Conservation (phyloP, 2,888 invertebrate species). For the Metalampra italica region DNA sequence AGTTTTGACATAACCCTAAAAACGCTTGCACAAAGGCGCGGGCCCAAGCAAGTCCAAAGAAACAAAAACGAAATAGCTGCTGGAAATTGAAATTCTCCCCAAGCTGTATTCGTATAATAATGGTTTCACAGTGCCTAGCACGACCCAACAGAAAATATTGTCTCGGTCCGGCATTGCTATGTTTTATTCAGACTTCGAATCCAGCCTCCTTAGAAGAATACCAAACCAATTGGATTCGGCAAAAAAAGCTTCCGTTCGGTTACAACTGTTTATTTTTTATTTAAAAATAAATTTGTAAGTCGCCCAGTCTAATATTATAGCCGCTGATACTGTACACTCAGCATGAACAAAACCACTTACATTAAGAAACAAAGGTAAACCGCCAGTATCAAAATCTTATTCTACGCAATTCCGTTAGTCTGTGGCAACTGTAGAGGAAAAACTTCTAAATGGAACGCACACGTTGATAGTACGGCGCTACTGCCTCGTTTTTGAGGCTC, state of each 20-base stretch:
- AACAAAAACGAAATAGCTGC: background rate
- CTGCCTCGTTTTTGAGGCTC: slow-evolving; percentile 77
- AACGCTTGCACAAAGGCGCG: too few relatives aligned
- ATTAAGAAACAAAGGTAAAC: slow-evolving; percentile 20
- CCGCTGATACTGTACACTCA: background rate
- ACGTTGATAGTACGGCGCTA: slow-evolving; percentile 62
- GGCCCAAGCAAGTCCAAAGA: too few relatives aligned
- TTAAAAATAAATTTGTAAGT: slow-evolving; percentile 27
- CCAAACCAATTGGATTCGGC: slow-evolving; percentile 17
- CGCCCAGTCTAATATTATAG: slow-evolving; percentile 13
- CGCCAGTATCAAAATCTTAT: slow-evolving; percentile 1
- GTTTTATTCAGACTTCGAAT: slow-evolving; percentile 40
- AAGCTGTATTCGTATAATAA: slow-evolving; percentile 28
- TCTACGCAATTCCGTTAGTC: slow-evolving; percentile 27
- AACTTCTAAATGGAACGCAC: slow-evolving; percentile 61
- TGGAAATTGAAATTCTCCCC: background rate
- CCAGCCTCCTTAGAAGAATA: slow-evolving; percentile 25
- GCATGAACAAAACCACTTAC: background rate
- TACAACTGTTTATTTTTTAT: slow-evolving; percentile 26
- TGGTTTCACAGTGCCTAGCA: slow-evolving; percentile 18
- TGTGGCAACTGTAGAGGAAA: slow-evolving; percentile 58
- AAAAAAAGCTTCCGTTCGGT: slow-evolving; percentile 14
- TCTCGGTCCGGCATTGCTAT: slow-evolving; percentile 27
- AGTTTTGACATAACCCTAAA: too few relatives aligned
- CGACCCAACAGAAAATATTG: slow-evolving; percentile 36